Evolutionary conservation across 2,888 invertebrate genomes (phyloP).

Genomic region (Drosophila diplacantha): DNA sequence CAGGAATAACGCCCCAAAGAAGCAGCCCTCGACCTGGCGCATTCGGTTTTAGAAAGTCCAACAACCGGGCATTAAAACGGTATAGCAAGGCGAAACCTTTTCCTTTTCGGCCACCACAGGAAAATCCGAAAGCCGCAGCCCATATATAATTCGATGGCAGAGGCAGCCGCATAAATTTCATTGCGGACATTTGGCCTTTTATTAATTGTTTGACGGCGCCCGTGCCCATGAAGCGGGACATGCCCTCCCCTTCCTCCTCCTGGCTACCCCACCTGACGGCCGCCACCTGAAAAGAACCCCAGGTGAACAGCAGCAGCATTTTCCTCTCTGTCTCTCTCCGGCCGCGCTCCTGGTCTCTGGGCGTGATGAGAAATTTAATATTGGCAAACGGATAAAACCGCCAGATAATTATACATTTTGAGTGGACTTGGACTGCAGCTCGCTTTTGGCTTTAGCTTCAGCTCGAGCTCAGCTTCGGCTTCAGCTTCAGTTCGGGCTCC

Average conservation of each 20-base stretch:
- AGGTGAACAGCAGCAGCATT: slow-evolving; percentile 38
- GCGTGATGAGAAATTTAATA: slow-evolving; percentile 78
- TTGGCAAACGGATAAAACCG: slow-evolving; percentile 75
- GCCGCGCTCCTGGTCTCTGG: slow-evolving; percentile 67
- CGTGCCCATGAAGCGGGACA: slow-evolving; percentile 68
- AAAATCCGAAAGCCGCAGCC: slow-evolving; percentile 37
- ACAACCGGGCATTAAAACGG: slow-evolving; percentile 55
- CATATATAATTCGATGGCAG: slow-evolving; percentile 41
- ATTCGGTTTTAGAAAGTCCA: slow-evolving; percentile 64
- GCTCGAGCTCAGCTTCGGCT: slow-evolving; percentile 22
- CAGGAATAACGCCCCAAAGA: slow-evolving; percentile 59
- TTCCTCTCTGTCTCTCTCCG: slow-evolving; percentile 31
- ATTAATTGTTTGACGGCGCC: slow-evolving; percentile 73
- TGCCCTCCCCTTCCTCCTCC: slow-evolving; percentile 1
- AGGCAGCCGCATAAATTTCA: slow-evolving; percentile 61
- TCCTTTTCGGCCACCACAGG: slow-evolving; percentile 49
- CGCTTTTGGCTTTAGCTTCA: slow-evolving; percentile 27
- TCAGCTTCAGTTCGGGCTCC: slow-evolving; percentile 45
- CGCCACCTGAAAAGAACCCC: slow-evolving; percentile 24
- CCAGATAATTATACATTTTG: slow-evolving; percentile 72
- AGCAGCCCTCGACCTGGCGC: slow-evolving; percentile 60
- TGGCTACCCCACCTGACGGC: slow-evolving; percentile 12
- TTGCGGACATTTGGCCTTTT: slow-evolving; percentile 72
- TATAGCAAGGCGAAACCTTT: slow-evolving; percentile 59
- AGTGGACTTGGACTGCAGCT: slow-evolving; percentile 51